Evolutionary conservation across 1,140 invertebrate genomes (phyloP).

Genomic region (Aphidius ervi): DNA sequence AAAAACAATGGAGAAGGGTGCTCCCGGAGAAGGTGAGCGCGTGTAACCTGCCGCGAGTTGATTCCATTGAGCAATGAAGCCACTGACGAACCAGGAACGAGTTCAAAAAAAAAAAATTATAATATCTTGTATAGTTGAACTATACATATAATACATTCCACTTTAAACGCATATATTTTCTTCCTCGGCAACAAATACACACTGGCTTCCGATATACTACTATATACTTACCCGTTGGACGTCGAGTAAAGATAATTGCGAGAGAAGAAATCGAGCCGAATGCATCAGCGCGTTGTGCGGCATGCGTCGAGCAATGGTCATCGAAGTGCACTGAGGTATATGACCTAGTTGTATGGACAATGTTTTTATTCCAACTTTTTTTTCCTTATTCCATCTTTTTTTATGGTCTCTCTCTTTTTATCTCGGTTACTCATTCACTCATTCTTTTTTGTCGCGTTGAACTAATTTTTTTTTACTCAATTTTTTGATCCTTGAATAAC

Average conservation of each 20-base stretch:
- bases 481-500: no score
- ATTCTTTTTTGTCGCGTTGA: neutral
- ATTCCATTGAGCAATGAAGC: slow-evolving; percentile 15
- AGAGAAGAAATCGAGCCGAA: slow-evolving; percentile 23
- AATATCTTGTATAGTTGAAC: neutral
- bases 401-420: neutral
- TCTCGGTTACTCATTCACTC: neutral
- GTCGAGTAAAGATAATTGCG: slow-evolving; percentile 21
- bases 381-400: slow-evolving; percentile 9
- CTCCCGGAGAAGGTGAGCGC: slow-evolving; percentile 16
- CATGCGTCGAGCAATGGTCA: slow-evolving; percentile 18
- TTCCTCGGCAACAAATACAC: slow-evolving; percentile 5
- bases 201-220: slow-evolving; percentile 3
- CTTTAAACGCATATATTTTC: slow-evolving; percentile 3
- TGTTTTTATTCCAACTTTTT: slow-evolving; percentile 4
- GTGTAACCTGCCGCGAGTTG: slow-evolving; percentile 14
- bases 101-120: neutral
- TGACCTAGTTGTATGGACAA: slow-evolving; percentile 19
- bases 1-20: slow-evolving; percentile 3
- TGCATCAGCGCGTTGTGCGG: slow-evolving; percentile 19
- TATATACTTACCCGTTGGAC: neutral
- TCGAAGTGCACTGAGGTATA: slow-evolving; percentile 22
- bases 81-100: slow-evolving; percentile 20
- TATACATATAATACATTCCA: no score
- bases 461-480: no score